Conservation (phyloP, 2,888 invertebrate species). For the Ditula angustiorana region DNA sequence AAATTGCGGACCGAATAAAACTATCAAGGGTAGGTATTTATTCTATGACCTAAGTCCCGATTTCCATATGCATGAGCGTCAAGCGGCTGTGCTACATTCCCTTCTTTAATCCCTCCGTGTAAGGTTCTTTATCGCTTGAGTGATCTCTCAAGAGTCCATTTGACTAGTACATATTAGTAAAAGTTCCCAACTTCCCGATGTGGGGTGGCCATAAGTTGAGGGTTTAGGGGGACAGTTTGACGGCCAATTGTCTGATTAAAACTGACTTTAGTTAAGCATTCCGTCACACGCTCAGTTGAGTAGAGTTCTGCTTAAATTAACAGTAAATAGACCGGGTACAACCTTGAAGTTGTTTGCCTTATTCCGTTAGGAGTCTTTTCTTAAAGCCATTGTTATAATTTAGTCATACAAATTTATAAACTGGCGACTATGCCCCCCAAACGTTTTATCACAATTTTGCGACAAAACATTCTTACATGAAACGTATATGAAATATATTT, state of each 20-base stretch:
- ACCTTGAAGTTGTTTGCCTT: not conserved
- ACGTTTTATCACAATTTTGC: too few species aligned
- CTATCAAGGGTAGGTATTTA: constrained; percentile 59
- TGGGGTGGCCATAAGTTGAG: constrained; percentile 61
- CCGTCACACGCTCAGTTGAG: constrained; percentile 16
- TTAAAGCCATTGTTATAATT: not conserved
- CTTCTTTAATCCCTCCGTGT: constrained; percentile 58
- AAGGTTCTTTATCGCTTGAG: constrained; percentile 66
- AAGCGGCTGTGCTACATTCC: constrained; percentile 63
- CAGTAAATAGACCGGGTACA: constrained; percentile 16
- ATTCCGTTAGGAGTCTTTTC: not conserved
- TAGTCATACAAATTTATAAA: not conserved
- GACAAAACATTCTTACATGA: too few species aligned
- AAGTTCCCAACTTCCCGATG: constrained; percentile 71
- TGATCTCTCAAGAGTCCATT: constrained; percentile 78
- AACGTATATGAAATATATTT: too few species aligned
- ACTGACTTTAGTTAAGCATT: constrained; percentile 25
- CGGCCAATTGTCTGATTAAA: constrained; percentile 35
- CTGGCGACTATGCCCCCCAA: too few species aligned
- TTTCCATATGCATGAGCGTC: constrained; percentile 83
- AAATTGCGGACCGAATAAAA: constrained; percentile 50
- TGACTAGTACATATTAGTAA: constrained; percentile 84
- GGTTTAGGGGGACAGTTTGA: constrained; percentile 41
- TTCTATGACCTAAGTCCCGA: constrained; percentile 77
- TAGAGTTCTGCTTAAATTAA: constrained; percentile 15